Percentiles rank a stretch among this genome's conserved stretches.
phyloP scores from a whole-genome alignment of 2,888 invertebrate species.

The Eueremaeus valkanovi region DNA sequence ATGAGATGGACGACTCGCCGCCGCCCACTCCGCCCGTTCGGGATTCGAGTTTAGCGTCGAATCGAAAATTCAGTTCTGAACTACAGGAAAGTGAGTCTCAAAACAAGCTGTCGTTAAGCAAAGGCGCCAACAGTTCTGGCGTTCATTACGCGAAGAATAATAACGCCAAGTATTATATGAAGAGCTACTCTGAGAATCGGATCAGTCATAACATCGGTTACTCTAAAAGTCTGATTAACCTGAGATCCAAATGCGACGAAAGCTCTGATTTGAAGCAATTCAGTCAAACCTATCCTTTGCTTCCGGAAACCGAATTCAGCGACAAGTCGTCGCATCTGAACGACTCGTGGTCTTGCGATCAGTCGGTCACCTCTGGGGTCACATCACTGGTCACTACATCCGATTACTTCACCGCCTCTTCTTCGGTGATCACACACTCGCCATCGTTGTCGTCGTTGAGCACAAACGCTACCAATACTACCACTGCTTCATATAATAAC shows the following conservation, averaged over 20 bases:
- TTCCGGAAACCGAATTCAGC: conserved; percentile 16
- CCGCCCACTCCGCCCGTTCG: conserved; percentile 41
- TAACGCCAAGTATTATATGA: conserved; percentile 7
- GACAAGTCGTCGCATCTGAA: conserved; percentile 16
- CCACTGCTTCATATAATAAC: conserved; percentile 8
- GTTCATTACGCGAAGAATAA: conserved; percentile 26
- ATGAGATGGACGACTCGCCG: conserved; percentile 29
- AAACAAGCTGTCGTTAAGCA: conserved; percentile 36
- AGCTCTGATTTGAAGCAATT: conserved; percentile 33
- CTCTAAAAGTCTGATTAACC: conserved; percentile 30
- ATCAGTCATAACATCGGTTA: conserved; percentile 21
- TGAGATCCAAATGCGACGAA: conserved; percentile 24
- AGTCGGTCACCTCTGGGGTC: conserved; percentile 29
- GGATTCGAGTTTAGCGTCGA: conserved; percentile 37
- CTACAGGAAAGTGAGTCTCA: background rate
- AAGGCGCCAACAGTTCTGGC: conserved; percentile 17
- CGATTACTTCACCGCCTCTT: conserved; percentile 27
- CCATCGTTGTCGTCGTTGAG: conserved; percentile 36
- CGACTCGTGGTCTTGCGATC: conserved; percentile 33
- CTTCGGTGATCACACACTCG: conserved; percentile 38
- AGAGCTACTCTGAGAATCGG: conserved; percentile 17
- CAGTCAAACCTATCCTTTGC: conserved; percentile 34
- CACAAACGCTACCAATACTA: conserved; percentile 28
- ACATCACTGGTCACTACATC: conserved; percentile 26
- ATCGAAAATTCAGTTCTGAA: conserved; percentile 25